Conservation (phyloP, 2,797 vertebrate species). For the Sparidentex hasta region DNA sequence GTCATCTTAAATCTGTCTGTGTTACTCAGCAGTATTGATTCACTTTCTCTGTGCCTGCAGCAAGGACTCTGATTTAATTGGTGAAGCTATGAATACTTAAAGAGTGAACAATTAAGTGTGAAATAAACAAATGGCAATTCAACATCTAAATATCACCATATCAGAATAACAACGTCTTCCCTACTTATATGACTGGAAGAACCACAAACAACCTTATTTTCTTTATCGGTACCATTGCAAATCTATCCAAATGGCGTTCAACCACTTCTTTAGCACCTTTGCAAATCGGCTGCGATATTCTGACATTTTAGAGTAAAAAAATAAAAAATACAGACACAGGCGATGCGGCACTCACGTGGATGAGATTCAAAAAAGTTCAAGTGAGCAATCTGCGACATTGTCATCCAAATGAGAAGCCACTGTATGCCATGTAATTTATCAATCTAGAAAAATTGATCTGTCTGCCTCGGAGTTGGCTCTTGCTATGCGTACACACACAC, state of each 20-base stretch:
- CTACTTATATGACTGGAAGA: constrained; percentile 6
- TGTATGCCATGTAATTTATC: constrained; percentile 39
- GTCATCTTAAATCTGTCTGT: constrained; percentile 16
- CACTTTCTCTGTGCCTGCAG: constrained; percentile 25
- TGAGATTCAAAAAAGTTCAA: background rate
- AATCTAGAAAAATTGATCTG: constrained; percentile 43
- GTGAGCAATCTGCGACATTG: constrained; percentile 7
- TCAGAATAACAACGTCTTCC: constrained; percentile 15
- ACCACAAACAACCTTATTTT: constrained; percentile 20
- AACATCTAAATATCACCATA: constrained; percentile 36
- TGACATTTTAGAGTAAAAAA: constrained; percentile 10
- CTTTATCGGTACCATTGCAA: constrained; percentile 16
- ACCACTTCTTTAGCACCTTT: constrained; percentile 15
- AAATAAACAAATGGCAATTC: constrained; percentile 41
- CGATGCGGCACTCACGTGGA: background rate
- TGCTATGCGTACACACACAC: constrained; percentile 21
- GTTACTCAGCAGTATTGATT: constrained; percentile 4
- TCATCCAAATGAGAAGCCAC: constrained; percentile 20
- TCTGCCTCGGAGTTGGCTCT: constrained; percentile 29
- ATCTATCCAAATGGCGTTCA: constrained; percentile 38
- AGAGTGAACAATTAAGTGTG: constrained; percentile 45
- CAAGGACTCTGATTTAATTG: constrained; percentile 11
- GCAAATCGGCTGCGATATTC: constrained; percentile 32
- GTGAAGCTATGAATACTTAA: constrained; percentile 20
- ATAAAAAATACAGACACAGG: background rate